Percentiles rank a stretch among this genome's conserved stretches.
Evolutionary conservation across 2,888 invertebrate species (phyloP).

Genomic region (Diplazon laetatorius): DNA sequence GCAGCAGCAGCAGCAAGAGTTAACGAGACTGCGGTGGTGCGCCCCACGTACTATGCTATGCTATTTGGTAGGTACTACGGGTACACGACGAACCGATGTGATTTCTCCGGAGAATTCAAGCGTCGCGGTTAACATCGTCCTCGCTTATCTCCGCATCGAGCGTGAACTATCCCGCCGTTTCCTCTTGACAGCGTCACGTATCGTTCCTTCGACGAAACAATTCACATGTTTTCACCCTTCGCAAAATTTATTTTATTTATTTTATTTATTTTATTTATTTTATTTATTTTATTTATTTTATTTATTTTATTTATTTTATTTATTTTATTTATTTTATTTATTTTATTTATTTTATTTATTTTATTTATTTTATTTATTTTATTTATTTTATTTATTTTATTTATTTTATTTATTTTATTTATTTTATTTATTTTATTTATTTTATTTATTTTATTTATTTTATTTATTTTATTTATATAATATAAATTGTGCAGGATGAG

Average conservation of each 20-base stretch:
- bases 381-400: no score
- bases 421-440: no score
- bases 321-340: no score
- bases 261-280: not conserved
- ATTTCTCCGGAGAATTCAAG: constrained; percentile 70
- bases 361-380: no score
- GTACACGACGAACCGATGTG: constrained; percentile 58
- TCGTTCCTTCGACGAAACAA: constrained; percentile 18
- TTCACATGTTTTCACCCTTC: constrained; percentile 52
- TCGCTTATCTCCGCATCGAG: constrained; percentile 39
- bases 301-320: no score
- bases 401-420: no score
- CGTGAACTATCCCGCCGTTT: constrained; percentile 35
- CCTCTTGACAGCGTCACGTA: constrained; percentile 19
- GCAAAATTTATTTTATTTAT: constrained; percentile 21
- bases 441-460: no score
- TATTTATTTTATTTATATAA: no score
- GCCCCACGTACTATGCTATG: constrained; percentile 35
- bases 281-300: no score
- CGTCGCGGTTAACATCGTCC: constrained; percentile 63
- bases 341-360: no score
- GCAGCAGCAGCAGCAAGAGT: constrained; percentile 35
- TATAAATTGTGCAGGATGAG: no score
- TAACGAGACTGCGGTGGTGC: constrained; percentile 57
- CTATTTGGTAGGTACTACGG: constrained; percentile 52